phyloP scores from a whole-genome alignment of 2,797 vertebrate genomes.

The Sphenopsis melanotis region DNA sequence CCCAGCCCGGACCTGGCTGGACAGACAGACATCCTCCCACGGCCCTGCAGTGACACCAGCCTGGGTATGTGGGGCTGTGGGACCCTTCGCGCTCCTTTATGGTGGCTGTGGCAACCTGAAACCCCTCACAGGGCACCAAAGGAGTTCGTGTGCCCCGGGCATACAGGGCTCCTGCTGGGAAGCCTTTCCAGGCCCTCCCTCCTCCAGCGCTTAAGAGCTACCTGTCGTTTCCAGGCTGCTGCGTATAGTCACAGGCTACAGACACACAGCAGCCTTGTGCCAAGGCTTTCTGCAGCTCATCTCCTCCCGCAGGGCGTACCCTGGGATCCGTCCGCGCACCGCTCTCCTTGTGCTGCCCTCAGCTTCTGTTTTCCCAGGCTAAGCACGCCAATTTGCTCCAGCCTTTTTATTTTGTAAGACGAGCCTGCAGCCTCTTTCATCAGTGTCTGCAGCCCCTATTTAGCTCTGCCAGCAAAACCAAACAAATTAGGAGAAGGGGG shows the following conservation, averaged over 20 bases:
- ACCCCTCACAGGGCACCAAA: not conserved
- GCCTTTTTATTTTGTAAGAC: not conserved
- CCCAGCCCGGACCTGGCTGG: not conserved
- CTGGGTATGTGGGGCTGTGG: accelerated
- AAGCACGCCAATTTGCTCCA: not conserved
- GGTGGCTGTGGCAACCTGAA: accelerated
- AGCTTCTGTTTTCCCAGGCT: conserved; percentile 18
- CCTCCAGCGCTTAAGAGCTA: not conserved
- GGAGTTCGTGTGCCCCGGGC: not conserved
- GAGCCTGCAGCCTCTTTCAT: not conserved
- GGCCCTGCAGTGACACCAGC: not conserved
- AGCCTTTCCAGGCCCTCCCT: not conserved
- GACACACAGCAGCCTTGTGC: not conserved
- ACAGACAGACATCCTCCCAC: not conserved
- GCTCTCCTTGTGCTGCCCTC: conserved; percentile 27
- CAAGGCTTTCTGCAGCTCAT: not conserved
- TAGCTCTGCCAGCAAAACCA: not conserved
- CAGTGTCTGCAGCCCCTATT: not conserved
- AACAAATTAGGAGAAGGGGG: not conserved
- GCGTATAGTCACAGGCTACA: not conserved
- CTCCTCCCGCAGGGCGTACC: not conserved
- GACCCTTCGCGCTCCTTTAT: accelerated
- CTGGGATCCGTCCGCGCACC: not conserved
- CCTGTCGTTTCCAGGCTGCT: not conserved
- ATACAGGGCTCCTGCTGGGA: not conserved